Conservation (phyloP, 2,797 vertebrate species). For the Valencia hispanica region DNA sequence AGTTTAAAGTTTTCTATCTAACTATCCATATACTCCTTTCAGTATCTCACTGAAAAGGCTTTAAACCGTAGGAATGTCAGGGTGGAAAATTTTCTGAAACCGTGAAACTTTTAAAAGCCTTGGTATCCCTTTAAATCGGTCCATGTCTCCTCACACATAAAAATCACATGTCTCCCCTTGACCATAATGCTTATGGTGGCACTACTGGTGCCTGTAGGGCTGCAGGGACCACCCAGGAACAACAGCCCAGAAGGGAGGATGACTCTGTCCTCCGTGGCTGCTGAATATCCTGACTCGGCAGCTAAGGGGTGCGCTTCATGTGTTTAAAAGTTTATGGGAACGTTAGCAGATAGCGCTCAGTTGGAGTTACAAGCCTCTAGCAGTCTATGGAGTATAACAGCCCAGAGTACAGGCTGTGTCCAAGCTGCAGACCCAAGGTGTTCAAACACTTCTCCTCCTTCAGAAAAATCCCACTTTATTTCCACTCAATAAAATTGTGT, state of each 20-base stretch:
- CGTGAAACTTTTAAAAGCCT: background rate
- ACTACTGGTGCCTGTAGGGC: conserved; percentile 31
- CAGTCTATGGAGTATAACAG: background rate
- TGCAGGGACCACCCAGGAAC: conserved; percentile 70
- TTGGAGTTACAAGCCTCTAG: conserved; percentile 40
- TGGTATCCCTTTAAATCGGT: background rate
- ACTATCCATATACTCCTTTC: no score
- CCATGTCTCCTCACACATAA: conserved; percentile 5
- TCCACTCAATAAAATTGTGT: conserved; percentile 61
- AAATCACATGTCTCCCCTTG: conserved; percentile 3
- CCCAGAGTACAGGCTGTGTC: conserved; percentile 23
- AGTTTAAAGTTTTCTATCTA: no score
- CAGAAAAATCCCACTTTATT: conserved; percentile 56
- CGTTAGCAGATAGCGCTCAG: conserved; percentile 34
- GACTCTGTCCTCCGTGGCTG: conserved; percentile 39
- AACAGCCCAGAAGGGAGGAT: conserved; percentile 3
- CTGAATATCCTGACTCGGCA: conserved; percentile 53
- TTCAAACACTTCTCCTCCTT: conserved; percentile 47
- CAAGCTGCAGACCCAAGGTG: conserved; percentile 25
- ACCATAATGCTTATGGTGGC: conserved; percentile 48
- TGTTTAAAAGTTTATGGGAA: conserved; percentile 37
- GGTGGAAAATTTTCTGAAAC: background rate
- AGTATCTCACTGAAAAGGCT: background rate
- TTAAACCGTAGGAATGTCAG: background rate
- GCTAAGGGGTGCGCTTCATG: conserved; percentile 14